Evolutionary conservation across 2,797 vertebrate genomes (phyloP).

Genomic region (Sebastes minor): DNA sequence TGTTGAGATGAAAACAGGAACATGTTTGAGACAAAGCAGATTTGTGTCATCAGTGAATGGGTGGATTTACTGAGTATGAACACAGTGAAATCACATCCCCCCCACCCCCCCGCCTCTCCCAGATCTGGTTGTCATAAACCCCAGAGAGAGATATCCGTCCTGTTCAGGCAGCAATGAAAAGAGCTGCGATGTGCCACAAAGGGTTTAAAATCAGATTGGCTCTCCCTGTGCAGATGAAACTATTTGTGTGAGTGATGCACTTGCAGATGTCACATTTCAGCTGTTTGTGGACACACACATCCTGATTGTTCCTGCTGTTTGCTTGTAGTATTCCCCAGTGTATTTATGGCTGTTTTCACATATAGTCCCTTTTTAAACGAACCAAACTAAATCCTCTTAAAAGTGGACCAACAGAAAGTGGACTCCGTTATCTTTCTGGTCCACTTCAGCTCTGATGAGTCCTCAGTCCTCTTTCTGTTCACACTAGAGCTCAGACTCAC

Average conservation of each 20-base stretch:
- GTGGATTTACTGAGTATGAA: background rate
- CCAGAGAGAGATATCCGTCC: background rate
- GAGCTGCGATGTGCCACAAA: background rate
- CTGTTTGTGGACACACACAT: background rate
- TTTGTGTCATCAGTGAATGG: background rate
- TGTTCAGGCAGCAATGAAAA: constrained; percentile 11
- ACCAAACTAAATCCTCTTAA: no score
- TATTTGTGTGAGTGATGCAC: background rate
- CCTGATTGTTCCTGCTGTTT: background rate
- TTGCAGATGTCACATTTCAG: background rate
- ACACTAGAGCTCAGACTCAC: no score
- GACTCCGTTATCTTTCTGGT: no score
- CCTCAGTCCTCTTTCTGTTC: no score
- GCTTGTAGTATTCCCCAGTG: no score
- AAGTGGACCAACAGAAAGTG: no score
- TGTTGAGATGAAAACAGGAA: background rate
- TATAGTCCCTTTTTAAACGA: no score
- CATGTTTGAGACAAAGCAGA: background rate
- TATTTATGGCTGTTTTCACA: no score
- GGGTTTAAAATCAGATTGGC: background rate
- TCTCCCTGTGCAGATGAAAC: background rate
- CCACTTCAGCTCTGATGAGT: no score
- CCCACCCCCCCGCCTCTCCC: accelerated
- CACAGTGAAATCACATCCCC: background rate
- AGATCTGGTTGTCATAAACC: background rate